Percentiles rank a stretch among this genome's conserved stretches.
Evolutionary conservation across 2,113 vertebrate species (phyloP).

Genomic region (Oncorhynchus masou): DNA sequence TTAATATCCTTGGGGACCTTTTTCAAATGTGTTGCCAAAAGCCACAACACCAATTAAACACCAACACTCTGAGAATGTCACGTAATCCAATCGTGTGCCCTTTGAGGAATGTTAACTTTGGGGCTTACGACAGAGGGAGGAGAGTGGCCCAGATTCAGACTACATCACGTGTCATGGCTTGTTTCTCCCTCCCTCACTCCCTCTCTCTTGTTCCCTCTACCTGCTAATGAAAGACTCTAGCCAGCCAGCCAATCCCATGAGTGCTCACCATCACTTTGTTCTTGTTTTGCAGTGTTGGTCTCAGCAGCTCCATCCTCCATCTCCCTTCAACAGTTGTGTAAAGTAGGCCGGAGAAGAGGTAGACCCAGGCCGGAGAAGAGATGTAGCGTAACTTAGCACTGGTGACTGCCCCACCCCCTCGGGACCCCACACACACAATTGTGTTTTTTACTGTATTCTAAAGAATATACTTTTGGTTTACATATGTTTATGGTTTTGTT

Average conservation of each 20-base stretch:
- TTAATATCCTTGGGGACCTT: slow-evolving; percentile 6
- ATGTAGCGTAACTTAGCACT: too few relatives aligned
- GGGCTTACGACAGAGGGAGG: slow-evolving; percentile 9
- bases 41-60: slow-evolving; percentile 38
- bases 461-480: too few relatives aligned
- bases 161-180: background rate
- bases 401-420: too few relatives aligned
- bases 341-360: too few relatives aligned
- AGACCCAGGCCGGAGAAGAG: too few relatives aligned
- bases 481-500: too few relatives aligned
- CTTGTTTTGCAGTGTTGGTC: slow-evolving; percentile 8
- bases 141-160: slow-evolving; percentile 9
- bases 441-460: too few relatives aligned
- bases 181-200: background rate
- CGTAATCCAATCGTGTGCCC: slow-evolving; percentile 16
- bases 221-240: slow-evolving; percentile 9
- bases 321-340: too few relatives aligned
- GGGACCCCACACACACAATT: too few relatives aligned
- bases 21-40: slow-evolving; percentile 18
- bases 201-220: background rate
- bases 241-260: background rate
- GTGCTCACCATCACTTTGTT: slow-evolving; percentile 12
- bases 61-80: slow-evolving; percentile 23
- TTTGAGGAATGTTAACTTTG: slow-evolving; percentile 3
- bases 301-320: background rate